Base-by-base conservation (phyloP, 2,888 invertebrate genomes). In the Epirrita christyi region DNA sequence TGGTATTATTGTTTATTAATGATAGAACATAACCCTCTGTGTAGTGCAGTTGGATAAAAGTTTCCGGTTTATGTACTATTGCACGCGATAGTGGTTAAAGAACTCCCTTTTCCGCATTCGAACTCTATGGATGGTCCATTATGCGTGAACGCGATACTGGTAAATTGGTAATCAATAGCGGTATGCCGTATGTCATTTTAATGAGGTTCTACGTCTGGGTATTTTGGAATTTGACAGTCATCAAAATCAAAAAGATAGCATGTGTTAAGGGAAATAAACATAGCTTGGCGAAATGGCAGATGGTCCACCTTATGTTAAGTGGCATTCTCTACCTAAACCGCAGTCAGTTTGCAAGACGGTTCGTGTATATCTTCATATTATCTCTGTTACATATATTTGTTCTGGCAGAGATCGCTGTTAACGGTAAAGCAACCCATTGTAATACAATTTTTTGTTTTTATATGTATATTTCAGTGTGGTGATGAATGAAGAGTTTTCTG, bases 1-100 rank as follows among this genome's bases (percentile, higher is more conserved):
- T 47, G 7, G 6, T 37, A 37, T 36, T 53, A 34, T 48, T 53
- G 28, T 44, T 44, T 43, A 32, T 21, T 49, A 55, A 55, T 55
- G 32, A 44, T 40, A 49, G 32, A 15, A 11, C 29, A 32, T 21
- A 43, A 21, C 41, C 47, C 45, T 42, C 14, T 38, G 14, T 32
- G 36, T 8, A 5, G 6, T 8, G 15, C 9, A 38, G 29, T 41
- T 7, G 21, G 42, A 42, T 43, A 32, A 28, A 14, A 2, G 28
- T 38, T 45, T 52, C 45, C 52, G 44, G 52, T 36, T 36, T 37
- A 5, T 21, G n/a, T 37, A 5, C 11, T 42, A 34, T 13, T 9
- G 9, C 46, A 53, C 46, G 46, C 53, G 36, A 52, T 32, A 21
- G 21, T 21, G 21, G 21, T 21, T 4, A n/a, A n/a, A n/a, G n/a